Conservation (phyloP, 2,888 invertebrate genomes). For the Epistrophella euchroma region DNA sequence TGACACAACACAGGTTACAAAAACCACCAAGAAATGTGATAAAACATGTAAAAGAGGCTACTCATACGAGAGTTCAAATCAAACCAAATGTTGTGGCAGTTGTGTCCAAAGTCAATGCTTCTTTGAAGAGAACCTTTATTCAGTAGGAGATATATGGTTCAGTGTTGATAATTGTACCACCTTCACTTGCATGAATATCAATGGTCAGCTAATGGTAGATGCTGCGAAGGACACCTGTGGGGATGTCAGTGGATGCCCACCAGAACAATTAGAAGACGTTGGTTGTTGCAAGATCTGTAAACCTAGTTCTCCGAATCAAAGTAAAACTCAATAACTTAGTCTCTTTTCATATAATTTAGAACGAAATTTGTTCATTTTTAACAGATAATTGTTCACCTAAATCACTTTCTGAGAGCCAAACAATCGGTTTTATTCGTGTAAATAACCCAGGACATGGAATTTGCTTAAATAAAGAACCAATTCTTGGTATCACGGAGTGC, state of each 20-base stretch:
- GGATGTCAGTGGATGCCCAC: constrained; percentile 86
- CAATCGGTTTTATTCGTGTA: constrained; percentile 86
- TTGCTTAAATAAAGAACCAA: constrained; percentile 87
- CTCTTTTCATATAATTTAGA: background rate
- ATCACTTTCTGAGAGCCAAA: constrained; percentile 85
- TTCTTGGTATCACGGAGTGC: constrained; percentile 88
- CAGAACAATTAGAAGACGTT: constrained; percentile 85
- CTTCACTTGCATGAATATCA: constrained; percentile 85
- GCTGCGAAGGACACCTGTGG: constrained; percentile 86
- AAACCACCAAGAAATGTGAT: constrained; percentile 80
- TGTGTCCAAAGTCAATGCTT: constrained; percentile 87
- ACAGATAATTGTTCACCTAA: constrained; percentile 86
- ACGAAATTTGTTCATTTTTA: constrained; percentile 52
- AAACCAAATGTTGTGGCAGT: constrained; percentile 86
- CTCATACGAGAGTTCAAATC: constrained; percentile 83
- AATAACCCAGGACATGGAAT: constrained; percentile 85
- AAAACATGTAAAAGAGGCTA: constrained; percentile 85
- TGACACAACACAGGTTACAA: constrained; percentile 79
- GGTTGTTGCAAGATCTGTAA: constrained; percentile 90
- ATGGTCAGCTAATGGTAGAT: constrained; percentile 85
- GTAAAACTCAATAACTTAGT: constrained; percentile 81
- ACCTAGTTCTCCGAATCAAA: constrained; percentile 84
- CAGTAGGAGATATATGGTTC: constrained; percentile 86
- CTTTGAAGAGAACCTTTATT: constrained; percentile 84
- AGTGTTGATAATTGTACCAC: constrained; percentile 88